Conservation (phyloP, 2,113 vertebrate genomes). For the Colossoma macropomum region DNA sequence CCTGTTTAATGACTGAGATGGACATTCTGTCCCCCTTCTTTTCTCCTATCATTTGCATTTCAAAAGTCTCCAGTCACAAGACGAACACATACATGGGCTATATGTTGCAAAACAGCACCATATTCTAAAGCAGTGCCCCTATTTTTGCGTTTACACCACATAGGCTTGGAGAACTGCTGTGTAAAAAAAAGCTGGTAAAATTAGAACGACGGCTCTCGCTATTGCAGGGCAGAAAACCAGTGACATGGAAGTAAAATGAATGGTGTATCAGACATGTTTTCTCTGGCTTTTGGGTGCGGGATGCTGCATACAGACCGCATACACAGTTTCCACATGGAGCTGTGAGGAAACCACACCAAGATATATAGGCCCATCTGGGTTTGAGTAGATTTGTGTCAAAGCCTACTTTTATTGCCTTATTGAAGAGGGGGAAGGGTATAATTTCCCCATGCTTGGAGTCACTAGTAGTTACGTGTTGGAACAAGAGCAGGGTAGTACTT, state of each 20-base stretch:
- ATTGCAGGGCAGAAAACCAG: conserved; percentile 64
- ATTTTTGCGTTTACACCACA: conserved; percentile 39
- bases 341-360: conserved; percentile 63
- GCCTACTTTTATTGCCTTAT: conserved; percentile 71
- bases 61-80: conserved; percentile 17
- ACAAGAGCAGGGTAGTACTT: conserved; percentile 67
- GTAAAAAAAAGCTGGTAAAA: conserved; percentile 51
- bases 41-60: conserved; percentile 3
- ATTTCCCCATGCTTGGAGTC: conserved; percentile 67
- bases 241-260: conserved; percentile 63
- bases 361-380: conserved; percentile 72
- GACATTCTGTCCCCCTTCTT: conserved; percentile 44
- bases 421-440: conserved; percentile 62
- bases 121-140: conserved; percentile 37
- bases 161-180: conserved; percentile 13
- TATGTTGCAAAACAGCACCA: neutral
- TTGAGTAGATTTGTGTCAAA: conserved; percentile 72
- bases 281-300: conserved; percentile 26
- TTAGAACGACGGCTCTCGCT: conserved; percentile 59
- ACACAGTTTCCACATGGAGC: conserved; percentile 58
- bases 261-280: conserved; percentile 49
- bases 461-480: conserved; percentile 69
- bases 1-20: conserved; percentile 51
- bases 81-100: neutral
- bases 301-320: conserved; percentile 48